phyloP scores from a whole-genome alignment of 2,113 vertebrate species.

The Anas platyrhynchos region DNA sequence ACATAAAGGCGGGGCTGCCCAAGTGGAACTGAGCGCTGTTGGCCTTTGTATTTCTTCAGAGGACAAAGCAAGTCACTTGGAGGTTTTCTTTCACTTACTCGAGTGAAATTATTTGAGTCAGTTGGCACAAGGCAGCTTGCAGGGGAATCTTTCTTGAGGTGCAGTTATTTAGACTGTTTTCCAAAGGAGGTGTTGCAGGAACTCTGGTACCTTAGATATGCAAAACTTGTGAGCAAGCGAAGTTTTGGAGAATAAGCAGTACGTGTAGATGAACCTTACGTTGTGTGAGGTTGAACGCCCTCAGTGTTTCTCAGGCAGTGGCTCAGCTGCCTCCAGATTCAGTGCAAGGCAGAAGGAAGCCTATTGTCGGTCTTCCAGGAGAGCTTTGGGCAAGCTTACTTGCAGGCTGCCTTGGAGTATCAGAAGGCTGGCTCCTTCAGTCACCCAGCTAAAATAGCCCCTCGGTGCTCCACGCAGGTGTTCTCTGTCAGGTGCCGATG shows the following conservation, averaged over 20 bases:
- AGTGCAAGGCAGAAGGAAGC: not conserved
- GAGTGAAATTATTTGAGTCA: not conserved
- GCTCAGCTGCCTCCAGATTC: not conserved
- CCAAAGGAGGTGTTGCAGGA: not conserved
- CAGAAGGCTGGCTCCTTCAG: not conserved
- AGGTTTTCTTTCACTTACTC: not conserved
- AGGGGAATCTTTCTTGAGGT: not conserved
- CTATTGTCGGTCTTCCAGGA: not conserved
- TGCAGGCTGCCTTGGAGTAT: not conserved
- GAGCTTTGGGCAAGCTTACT: not conserved
- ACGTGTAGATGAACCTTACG: not conserved
- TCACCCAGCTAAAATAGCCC: not conserved
- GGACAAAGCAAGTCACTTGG: not conserved
- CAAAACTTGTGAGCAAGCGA: not conserved
- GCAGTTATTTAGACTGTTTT: not conserved
- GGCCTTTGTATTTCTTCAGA: not conserved
- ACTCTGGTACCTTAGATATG: not conserved
- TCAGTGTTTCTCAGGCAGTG: not conserved
- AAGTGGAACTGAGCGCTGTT: accelerated
- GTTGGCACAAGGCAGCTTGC: not conserved
- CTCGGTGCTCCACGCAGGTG: accelerated
- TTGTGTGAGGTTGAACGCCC: not conserved
- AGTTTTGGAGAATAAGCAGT: not conserved
- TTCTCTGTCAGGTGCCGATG: not conserved
- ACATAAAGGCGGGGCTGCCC: not conserved